These are phyloP conservation scores for Platyscapa corneri DNA, from an alignment of 1,140 invertebrate genomes.

Conservation along the genomic window DNA sequence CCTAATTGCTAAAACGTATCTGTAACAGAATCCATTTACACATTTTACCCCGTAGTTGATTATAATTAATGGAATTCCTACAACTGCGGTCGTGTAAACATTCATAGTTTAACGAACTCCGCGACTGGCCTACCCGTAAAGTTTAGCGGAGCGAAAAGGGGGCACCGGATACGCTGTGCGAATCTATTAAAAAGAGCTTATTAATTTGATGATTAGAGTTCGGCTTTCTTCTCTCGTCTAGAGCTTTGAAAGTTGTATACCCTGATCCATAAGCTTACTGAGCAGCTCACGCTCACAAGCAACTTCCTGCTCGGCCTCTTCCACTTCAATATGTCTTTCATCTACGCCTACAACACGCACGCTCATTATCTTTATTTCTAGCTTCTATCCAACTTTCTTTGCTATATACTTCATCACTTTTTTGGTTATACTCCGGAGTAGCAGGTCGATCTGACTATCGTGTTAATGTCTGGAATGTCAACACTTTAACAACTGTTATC, in stretches of 20 bases:
- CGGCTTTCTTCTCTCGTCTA: no score
- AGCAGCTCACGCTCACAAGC: constrained; percentile 1
- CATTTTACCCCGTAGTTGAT: neutral
- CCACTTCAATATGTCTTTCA: neutral
- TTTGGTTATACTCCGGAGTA: neutral
- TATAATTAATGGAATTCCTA: neutral
- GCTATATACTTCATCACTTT: neutral
- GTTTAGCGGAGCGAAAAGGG: neutral
- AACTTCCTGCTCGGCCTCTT: constrained; percentile 25
- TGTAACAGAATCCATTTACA: constrained; percentile 1
- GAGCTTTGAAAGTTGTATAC: constrained; percentile 11
- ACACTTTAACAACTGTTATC: neutral
- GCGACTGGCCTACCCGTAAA: neutral
- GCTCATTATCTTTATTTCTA: constrained; percentile 36
- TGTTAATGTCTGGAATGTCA: neutral
- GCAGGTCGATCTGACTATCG: neutral
- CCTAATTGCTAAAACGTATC: neutral
- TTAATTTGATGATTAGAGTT: constrained; percentile 42
- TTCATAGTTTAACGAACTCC: constrained; percentile 13
- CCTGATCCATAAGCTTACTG: constrained; percentile 21
- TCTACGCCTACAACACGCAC: neutral
- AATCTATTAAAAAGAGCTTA: constrained; percentile 31
- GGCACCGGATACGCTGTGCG: constrained; percentile 14
- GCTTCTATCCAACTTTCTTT: constrained; percentile 2
- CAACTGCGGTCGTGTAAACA: neutral